A percentile compares a stretch with the other conserved stretches of the same genome.
Conservation (phyloP, 2,888 invertebrate species). For the Drosophila tripunctata region DNA sequence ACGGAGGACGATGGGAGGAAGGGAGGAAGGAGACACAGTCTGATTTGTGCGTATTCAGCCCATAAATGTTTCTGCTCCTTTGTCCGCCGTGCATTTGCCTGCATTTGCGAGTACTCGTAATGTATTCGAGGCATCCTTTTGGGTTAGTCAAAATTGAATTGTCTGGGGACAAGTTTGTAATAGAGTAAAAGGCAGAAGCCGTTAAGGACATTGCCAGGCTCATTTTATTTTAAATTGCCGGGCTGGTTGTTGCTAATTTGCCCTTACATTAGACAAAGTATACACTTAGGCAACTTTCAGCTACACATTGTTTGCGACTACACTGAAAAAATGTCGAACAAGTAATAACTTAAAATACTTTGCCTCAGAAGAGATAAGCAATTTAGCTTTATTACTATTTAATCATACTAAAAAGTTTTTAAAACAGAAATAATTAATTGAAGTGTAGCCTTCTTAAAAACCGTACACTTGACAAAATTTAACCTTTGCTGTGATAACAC, state of each 20-base stretch:
- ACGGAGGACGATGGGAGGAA: not conserved
- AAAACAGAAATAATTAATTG: too few relatives aligned
- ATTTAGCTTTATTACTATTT: too few relatives aligned
- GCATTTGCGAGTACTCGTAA: conserved; percentile 19
- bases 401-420: too few relatives aligned
- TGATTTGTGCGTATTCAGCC: conserved; percentile 54
- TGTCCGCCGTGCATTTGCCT: conserved; percentile 17
- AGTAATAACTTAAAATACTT: not conserved
- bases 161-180: conserved; percentile 77
- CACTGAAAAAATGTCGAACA: not conserved
- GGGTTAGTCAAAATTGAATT: conserved; percentile 71
- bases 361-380: too few relatives aligned
- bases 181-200: conserved; percentile 57
- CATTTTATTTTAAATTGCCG: conserved; percentile 64
- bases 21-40: not conserved
- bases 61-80: conserved; percentile 12
- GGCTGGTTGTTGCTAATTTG: conserved; percentile 79
- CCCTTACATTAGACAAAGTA: conserved; percentile 55
- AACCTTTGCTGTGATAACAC: too few relatives aligned
- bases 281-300: conserved; percentile 25
- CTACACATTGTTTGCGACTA: conserved; percentile 23
- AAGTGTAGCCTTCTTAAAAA: too few relatives aligned
- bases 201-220: conserved; percentile 47
- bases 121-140: conserved; percentile 20
- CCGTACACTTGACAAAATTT: too few relatives aligned